Base-by-base conservation (phyloP, 2,797 vertebrate species). In the Sebastiscus tertius region DNA sequence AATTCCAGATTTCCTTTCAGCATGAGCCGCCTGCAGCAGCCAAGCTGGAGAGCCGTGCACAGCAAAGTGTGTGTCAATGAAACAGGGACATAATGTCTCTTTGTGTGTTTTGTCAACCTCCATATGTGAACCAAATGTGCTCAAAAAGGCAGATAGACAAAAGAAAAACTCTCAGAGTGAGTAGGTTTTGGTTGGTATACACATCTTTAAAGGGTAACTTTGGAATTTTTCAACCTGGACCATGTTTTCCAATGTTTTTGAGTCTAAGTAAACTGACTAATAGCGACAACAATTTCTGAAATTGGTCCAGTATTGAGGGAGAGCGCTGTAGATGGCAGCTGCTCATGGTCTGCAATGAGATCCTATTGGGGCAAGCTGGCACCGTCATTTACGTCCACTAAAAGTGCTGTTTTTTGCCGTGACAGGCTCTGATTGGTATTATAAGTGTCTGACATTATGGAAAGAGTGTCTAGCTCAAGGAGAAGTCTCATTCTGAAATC, bases 41-140 rank as follows among this genome's bases (percentile, higher is more conserved):
- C 6, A 16, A 27, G 81, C 60, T 42, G 14, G 5, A 56, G 42
- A 27, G 29, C 20, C 7, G 0, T 22, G 14, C 60, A 42, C 24
- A 65, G 29, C 27, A 54, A 12, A 34, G 10, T 27, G 61, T 20
- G 60, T 33, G 27, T 68, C 11, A 20, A n/a, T 12, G 14, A 64
- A 49, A 60, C 39, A n/a, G 2, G 22, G 31, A 52, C 16, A 39
- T 26, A 13, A 52, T n/a, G 26, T 2, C 56, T 66, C 12, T 31
- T 68, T 59, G 5, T 66, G 42, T 42, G 42, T 62, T 29, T 34
- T 69, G 22, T 61, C 29, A 42, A 4, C 20, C 4, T 39, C 16
- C 11, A 46, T 20, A 56, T 29, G 42, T 54, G n/a, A 63, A 62
- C 29, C 34, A 79, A 69, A 82, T 85, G 58, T 75, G 67, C 12